A percentile compares a stretch with the other conserved stretches of the same genome.
Evolutionary conservation across 2,113 vertebrate genomes (phyloP).

Genomic region (Pluvialis apricaria): DNA sequence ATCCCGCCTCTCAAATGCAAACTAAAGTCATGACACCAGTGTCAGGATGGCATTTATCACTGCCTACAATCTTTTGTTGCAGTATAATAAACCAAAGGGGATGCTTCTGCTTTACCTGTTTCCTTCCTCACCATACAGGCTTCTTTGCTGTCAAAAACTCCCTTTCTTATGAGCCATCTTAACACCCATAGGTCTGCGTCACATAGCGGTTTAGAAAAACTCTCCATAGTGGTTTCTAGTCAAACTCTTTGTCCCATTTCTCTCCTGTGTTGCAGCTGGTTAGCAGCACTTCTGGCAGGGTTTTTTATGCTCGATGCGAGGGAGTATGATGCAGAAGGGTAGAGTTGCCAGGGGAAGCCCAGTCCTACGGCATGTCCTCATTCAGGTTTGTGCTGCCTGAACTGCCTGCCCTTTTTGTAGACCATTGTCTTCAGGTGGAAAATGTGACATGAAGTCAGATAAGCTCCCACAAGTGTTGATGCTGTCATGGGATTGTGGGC

Average conservation of each 20-base stretch:
- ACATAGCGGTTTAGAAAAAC: not conserved
- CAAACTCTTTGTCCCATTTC: not conserved
- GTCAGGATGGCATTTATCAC: not conserved
- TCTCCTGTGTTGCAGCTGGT: not conserved
- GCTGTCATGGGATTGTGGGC: too few species aligned
- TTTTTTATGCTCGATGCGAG: rapidly evolving
- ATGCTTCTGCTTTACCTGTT: not conserved
- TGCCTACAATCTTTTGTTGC: not conserved
- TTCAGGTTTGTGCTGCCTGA: not conserved
- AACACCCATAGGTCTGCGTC: not conserved
- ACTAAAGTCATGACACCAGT: not conserved
- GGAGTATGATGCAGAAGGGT: not conserved
- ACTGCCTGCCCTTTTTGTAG: not conserved
- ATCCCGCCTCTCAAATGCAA: not conserved
- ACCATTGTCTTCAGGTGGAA: not conserved
- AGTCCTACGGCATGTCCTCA: not conserved
- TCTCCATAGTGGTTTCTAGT: not conserved
- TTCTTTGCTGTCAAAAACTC: not conserved
- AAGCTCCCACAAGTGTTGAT: not conserved
- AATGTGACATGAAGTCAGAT: not conserved
- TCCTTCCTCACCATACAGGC: not conserved
- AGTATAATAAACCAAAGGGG: not conserved
- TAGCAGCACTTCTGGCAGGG: not conserved
- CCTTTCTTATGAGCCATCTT: not conserved
- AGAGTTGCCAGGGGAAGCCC: not conserved